Conservation (phyloP, 2,113 vertebrate species). For the Otus sunia region DNA sequence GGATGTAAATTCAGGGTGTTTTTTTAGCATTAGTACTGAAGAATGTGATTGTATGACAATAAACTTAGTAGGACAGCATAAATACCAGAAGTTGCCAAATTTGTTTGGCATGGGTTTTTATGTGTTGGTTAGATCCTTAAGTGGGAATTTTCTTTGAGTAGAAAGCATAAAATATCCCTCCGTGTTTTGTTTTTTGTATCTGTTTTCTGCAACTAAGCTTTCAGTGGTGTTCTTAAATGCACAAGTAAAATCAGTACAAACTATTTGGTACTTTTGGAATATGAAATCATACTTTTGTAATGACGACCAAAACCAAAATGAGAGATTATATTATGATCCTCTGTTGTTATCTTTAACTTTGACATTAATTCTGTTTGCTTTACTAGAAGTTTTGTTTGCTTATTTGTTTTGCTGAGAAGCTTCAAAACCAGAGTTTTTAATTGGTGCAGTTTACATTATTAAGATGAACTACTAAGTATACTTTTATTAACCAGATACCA, state of each 20-base stretch:
- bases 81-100: background rate
- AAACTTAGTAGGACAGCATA: background rate
- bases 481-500: background rate
- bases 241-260: background rate
- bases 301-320: background rate
- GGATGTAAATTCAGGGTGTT: background rate
- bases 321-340: background rate
- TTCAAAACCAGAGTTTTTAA: background rate
- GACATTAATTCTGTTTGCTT: background rate
- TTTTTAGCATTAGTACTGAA: background rate
- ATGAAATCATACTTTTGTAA: background rate
- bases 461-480: background rate
- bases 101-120: background rate
- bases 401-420: background rate
- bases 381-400: background rate
- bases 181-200: background rate
- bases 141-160: background rate
- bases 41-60: background rate
- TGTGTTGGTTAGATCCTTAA: background rate
- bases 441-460: background rate
- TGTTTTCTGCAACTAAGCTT: background rate
- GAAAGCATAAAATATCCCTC: background rate
- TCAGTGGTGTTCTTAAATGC: background rate
- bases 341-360: background rate
- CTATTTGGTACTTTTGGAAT: background rate